Evolutionary conservation across 2,113 vertebrate species (phyloP), one percentile per base, ranked within the genome.

Genomic region (Mugil cephalus): DNA sequence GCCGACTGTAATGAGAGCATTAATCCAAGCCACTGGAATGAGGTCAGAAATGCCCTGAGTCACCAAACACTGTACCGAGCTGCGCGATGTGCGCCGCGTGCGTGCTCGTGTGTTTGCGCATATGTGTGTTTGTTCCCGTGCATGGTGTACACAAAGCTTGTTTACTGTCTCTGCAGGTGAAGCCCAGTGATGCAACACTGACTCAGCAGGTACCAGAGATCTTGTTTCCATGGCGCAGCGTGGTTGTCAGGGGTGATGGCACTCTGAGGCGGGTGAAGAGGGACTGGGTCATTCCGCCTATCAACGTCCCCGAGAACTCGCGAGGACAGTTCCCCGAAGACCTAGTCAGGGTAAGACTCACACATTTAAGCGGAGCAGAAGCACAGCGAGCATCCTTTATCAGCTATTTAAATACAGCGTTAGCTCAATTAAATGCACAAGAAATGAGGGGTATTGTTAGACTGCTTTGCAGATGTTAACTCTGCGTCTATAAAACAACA

Each of bases 221-320:
- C 52, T 1, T 95, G 91, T 98, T 99, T 93, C 97, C 97, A 69
- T 93, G 91, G 90, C 95, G 88, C 88, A 87, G 89, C 47, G 11
- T 88, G 69, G 88, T 92, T 83, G 92, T 89, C 79, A 93, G 93
- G 89, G 93, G 95, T 36, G 92, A 91, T 80, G 93, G 96, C 52
- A 87, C 90, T 82, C 88, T 99, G 51, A 95, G 95, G 84, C 95
- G 98, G 45, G 95, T 96, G 89, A 99, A 98, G 93, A 97, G 98
- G 92, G 98, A 99, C 90, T 99, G 98, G 98, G 98, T 99, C 92
- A 99, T 99, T 89, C 98, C 98, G 56, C 97, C 97, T 55, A 97
- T 98, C 95, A 99, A 98, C 77, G 94, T 99, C 69, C 96, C 97
- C 1, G 97, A 99, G 91, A 99, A 99, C 90, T 97, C 96, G 45